Percentiles rank a stretch among this genome's conserved stretches.
Evolutionary conservation across 2,888 invertebrate species (phyloP).

Genomic region (Nasonia oneida): DNA sequence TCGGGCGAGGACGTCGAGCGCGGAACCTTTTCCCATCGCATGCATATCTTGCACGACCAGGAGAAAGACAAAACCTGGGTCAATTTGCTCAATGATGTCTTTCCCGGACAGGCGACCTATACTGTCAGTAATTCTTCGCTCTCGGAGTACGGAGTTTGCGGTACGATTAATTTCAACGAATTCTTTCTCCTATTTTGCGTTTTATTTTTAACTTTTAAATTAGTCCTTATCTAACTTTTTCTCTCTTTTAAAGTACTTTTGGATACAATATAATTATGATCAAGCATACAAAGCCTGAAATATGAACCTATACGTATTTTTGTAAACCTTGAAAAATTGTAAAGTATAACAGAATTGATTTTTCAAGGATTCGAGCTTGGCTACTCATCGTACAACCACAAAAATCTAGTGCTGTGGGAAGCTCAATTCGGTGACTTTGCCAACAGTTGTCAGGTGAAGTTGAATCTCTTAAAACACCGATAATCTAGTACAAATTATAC

Average conservation of each 20-base stretch:
- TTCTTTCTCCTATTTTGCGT: too few relatives aligned
- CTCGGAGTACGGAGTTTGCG: slow-evolving; percentile 85
- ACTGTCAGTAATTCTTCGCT: slow-evolving; percentile 90
- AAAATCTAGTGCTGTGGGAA: slow-evolving; percentile 89
- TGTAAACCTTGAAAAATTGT: too few relatives aligned
- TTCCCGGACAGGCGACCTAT: slow-evolving; percentile 87
- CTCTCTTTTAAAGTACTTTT: too few relatives aligned
- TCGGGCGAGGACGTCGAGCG: slow-evolving; percentile 91
- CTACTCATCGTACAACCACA: slow-evolving; percentile 89
- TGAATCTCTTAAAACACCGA: too few relatives aligned
- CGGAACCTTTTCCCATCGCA: slow-evolving; percentile 89
- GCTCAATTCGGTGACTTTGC: slow-evolving; percentile 94
- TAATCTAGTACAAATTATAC: too few relatives aligned
- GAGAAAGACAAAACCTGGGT: slow-evolving; percentile 84
- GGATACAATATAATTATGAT: too few relatives aligned
- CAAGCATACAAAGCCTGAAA: too few relatives aligned
- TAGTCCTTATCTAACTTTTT: too few relatives aligned
- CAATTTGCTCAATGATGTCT: slow-evolving; percentile 83
- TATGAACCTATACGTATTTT: too few relatives aligned
- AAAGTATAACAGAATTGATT: too few relatives aligned
- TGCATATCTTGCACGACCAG: slow-evolving; percentile 91
- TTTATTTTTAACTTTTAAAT: too few relatives aligned
- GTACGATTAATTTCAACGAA: slow-evolving; percentile 68
- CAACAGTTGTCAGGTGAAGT: slow-evolving; percentile 84
- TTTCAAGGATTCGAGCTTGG: slow-evolving; percentile 88